These are phyloP conservation scores for Tetrax tetrax DNA, from an alignment of 2,113 vertebrate species.

Conservation along the genomic window DNA sequence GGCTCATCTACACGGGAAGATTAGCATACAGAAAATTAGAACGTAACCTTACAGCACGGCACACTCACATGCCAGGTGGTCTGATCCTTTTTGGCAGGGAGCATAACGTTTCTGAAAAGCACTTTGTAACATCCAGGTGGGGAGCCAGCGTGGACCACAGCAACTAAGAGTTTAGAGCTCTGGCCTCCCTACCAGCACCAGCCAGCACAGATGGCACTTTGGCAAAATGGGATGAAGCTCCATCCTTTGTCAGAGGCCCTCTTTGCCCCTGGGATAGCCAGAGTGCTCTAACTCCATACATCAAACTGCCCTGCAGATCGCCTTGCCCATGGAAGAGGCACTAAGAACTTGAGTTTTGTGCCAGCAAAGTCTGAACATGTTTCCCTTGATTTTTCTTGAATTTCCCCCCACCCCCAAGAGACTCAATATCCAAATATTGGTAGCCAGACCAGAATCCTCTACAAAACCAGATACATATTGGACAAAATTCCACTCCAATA, in stretches of 20 bases:
- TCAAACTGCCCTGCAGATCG: background rate
- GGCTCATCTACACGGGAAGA: background rate
- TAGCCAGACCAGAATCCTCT: background rate
- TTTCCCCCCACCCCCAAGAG: background rate
- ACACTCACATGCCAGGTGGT: rapidly evolving
- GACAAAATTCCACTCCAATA: background rate
- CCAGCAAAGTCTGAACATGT: background rate
- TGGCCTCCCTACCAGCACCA: background rate
- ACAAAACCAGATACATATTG: background rate
- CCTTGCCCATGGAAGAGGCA: background rate
- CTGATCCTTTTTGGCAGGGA: background rate
- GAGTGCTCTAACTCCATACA: rapidly evolving
- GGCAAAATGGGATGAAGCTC: rapidly evolving
- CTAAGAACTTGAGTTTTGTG: background rate
- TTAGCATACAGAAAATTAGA: background rate
- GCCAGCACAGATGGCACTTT: rapidly evolving
- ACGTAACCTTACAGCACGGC: background rate
- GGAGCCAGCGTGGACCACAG: background rate
- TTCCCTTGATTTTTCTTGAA: background rate
- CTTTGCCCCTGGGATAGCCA: background rate
- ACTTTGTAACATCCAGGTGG: background rate
- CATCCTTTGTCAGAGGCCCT: background rate
- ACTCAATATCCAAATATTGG: background rate
- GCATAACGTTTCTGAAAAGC: background rate
- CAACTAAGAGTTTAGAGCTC: background rate